phyloP scores from a whole-genome alignment of 2,888 invertebrate species.

The Deroplatys truncata region DNA sequence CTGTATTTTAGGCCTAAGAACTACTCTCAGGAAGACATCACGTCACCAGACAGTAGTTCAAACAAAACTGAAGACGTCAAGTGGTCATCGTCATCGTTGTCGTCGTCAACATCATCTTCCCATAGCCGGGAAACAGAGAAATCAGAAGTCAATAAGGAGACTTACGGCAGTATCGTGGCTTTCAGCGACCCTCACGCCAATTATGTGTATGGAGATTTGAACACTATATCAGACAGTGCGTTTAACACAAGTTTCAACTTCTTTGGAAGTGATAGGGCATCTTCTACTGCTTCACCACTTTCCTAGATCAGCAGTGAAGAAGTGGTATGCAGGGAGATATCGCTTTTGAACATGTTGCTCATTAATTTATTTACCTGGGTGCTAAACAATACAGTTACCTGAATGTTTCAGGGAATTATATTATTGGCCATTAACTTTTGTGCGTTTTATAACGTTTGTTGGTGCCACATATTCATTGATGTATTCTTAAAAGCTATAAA shows the following conservation, averaged over 20 bases:
- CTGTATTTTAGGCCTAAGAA: slow-evolving; percentile 47
- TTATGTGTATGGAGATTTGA: slow-evolving; percentile 35
- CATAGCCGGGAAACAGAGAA: slow-evolving; percentile 33
- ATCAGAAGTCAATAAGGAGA: slow-evolving; percentile 28
- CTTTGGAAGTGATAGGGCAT: neutral
- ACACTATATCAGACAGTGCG: neutral
- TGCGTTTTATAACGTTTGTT: neutral
- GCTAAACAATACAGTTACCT: neutral
- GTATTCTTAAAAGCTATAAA: neutral
- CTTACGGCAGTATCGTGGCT: slow-evolving; percentile 34
- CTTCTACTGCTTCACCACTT: neutral
- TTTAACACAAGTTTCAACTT: neutral
- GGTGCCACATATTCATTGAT: neutral
- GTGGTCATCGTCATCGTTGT: neutral
- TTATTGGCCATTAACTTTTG: neutral
- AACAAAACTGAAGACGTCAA: neutral
- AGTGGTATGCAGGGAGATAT: neutral
- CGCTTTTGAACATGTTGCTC: neutral
- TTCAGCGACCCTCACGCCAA: slow-evolving; percentile 36
- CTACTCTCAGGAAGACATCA: neutral
- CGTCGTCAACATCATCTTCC: neutral
- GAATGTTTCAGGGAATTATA: neutral
- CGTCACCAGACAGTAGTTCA: neutral
- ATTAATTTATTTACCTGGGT: neutral
- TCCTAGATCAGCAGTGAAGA: neutral